These are phyloP conservation scores for Synodontis membranacea DNA, from an alignment of 2,113 vertebrate species.

Conservation along the genomic window DNA sequence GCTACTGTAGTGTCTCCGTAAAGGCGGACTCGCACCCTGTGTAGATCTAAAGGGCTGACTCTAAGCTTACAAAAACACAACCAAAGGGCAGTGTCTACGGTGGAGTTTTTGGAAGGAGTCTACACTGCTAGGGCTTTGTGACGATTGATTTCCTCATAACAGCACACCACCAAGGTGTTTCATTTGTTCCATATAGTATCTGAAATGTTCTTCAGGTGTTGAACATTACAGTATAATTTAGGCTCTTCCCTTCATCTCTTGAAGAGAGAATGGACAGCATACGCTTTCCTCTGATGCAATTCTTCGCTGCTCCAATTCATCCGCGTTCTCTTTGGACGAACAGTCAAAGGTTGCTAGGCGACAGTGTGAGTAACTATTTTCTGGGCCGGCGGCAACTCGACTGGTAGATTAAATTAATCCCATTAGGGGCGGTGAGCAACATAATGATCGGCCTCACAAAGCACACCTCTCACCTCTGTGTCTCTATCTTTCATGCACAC, in stretches of 20 bases:
- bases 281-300: slow-evolving; percentile 29
- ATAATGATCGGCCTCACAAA: slow-evolving; percentile 45
- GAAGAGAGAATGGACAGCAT: not conserved
- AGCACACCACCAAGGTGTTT: not conserved
- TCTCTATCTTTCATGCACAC: not conserved
- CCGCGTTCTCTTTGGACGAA: slow-evolving; percentile 23
- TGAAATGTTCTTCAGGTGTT: not conserved
- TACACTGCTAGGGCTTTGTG: too few species aligned
- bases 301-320: slow-evolving; percentile 27
- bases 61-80: too few species aligned
- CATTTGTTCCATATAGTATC: not conserved
- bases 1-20: too few species aligned
- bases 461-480: slow-evolving; percentile 28
- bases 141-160: not conserved
- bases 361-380: slow-evolving; percentile 52
- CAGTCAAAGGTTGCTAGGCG: slow-evolving; percentile 63
- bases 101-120: too few species aligned
- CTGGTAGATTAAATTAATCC: slow-evolving; percentile 55
- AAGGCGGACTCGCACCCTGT: too few species aligned
- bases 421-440: slow-evolving; percentile 52
- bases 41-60: too few species aligned
- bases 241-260: not conserved
- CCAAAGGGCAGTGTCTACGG: too few species aligned
- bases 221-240: not conserved
- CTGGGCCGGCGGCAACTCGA: slow-evolving; percentile 36